These are phyloP conservation scores for Strigops habroptila DNA, from an alignment of 2,113 vertebrate species.

Conservation along the genomic window DNA sequence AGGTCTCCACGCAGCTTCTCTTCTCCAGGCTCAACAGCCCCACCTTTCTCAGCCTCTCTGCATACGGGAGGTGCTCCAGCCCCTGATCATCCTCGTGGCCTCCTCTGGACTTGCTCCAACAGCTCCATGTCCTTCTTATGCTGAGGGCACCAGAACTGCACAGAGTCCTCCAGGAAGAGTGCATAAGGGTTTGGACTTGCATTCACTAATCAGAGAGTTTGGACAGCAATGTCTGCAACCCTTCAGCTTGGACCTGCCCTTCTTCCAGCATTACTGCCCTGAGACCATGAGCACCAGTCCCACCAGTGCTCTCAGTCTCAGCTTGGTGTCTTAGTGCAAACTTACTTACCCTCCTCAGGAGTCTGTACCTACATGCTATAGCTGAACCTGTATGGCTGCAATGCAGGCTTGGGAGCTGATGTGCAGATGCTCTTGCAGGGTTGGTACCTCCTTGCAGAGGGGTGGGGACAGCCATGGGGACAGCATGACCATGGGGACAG, in stretches of 20 bases:
- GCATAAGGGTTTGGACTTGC: neutral
- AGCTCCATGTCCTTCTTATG: neutral
- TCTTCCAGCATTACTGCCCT: neutral
- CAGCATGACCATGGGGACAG: neutral
- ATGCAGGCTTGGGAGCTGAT: neutral
- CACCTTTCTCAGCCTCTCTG: neutral
- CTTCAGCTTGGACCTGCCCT: neutral
- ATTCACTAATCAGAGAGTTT: neutral
- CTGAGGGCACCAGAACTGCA: neutral
- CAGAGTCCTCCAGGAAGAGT: neutral
- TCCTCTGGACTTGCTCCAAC: neutral
- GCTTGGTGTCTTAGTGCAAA: neutral
- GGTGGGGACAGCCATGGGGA: neutral
- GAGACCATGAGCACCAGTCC: accelerated
- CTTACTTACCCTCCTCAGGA: neutral
- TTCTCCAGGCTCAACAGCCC: neutral
- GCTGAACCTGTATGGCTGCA: neutral
- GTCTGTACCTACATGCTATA: too few species aligned
- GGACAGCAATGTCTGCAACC: neutral
- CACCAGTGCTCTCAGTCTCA: neutral
- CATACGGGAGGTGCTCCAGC: neutral
- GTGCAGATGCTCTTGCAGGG: neutral
- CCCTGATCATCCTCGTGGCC: neutral
- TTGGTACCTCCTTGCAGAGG: neutral
- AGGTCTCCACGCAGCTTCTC: neutral